Evolutionary conservation across 2,113 vertebrate species (phyloP), one percentile per base, ranked within the genome.

Genomic region (Prinia subflava): DNA sequence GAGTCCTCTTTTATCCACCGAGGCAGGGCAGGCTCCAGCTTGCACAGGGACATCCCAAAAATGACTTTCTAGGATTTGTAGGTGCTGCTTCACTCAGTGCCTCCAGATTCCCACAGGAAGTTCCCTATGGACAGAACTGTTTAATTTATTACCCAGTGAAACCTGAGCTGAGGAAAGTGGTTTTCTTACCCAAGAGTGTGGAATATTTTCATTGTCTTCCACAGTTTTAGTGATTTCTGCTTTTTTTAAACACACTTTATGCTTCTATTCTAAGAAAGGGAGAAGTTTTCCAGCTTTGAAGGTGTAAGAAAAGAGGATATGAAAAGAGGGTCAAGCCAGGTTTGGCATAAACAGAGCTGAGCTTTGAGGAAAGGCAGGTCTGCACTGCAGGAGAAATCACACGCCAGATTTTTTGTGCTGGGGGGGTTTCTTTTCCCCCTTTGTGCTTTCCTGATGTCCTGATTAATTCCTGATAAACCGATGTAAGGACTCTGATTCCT

Each of bases 1-100:
- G 0, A 19, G 12, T 59, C 18, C 56, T 83, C 56, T 57, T 49
- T 28, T 8, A 28, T 24, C 33, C 33, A 5, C 6, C 0, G 0
- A 24, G 62, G 30, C 52, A 71, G 83, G 47, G 41, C 88, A 83
- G 50, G 70, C 28, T 47, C 30, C 59, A 82, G 53, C 70, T 15
- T 5, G 83, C 47, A 4, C 35, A 63, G 31, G 68, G 63, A 74
- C 23, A 30, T 23, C 70, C 70, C 27, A 57, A 71, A 84, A 10
- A 7, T 1, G 2, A 37, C 65, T 93, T 92, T 94, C 75, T 53
- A 94, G 87, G 74, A 81, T 74, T 53, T 37, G 33, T 17, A 23
- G 23, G 7, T 68, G 7, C 62, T 71, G 53, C 57, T 80, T n/a
- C 35, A 30, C 6, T 13, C 37, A 9, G 15, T 44, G 21, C 41